Evolutionary conservation across 2,797 vertebrate genomes (phyloP), one percentile per base, ranked within the genome.

Genomic region (Galaxias olidus): DNA sequence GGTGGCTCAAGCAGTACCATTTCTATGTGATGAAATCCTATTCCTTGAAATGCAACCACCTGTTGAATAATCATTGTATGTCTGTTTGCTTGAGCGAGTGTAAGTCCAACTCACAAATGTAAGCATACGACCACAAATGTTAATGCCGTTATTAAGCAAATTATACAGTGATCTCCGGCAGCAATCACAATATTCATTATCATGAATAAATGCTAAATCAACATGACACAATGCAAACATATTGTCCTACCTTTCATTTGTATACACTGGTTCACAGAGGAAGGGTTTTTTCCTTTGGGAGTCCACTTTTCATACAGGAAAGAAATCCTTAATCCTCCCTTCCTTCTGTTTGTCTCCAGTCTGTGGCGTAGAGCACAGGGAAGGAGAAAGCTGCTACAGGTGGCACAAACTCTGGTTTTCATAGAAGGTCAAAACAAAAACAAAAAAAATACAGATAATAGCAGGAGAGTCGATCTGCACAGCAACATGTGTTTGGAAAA

Each of bases 231-330:
- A 47, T 48, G 55, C 41, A 73, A 73, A 63, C 62, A 58, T 49
- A 69, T 71, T 55, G n/a, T 73, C 92, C 90, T 93, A 93, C 92
- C 92, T 93, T 84, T 90, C 90, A 92, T 92, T 83, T 80, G 90
- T 79, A 74, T 89, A 76, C 75, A 72, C 74, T 74, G 64, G 63
- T 15, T 64, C 17, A 64, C 74, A 77, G 68, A 72, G 59, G n/a
- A 74, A 66, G 68, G 61, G 75, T 71, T 84, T 70, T 72, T 70
- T 84, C 60, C 74, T 73, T 70, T 75, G 79, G 76, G 86, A 83
- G 78, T 86, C 87, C 82, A 87, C 84, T 87, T 83, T 66, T 76
- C 69, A 78, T 18, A 15, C 81, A 66, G 78, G 81, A 86, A 79
- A 79, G 77, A 71, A 78, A 75, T 75, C 14, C 51, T 17, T 77